These are phyloP conservation scores for Nephrotoma flavescens DNA, from an alignment of 2,888 invertebrate genomes.

Conservation along the genomic window DNA sequence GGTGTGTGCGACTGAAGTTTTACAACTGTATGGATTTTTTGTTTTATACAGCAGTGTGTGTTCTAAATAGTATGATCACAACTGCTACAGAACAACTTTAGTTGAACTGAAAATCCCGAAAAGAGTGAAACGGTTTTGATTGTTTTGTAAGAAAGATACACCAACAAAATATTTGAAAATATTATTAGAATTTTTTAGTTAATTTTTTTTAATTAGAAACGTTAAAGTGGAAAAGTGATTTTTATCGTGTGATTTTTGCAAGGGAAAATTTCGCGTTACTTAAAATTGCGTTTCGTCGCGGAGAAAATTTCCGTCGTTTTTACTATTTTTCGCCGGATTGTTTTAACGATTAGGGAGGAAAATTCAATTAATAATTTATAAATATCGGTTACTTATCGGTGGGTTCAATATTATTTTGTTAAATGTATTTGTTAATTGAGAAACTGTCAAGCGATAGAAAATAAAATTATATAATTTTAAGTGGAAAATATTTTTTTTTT, in stretches of 20 bases:
- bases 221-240: not conserved
- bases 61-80: not conserved
- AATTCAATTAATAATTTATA: not conserved
- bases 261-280: not conserved
- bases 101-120: not conserved
- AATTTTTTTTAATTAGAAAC: not conserved
- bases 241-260: not conserved
- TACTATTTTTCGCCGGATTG: not conserved
- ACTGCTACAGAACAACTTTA: slow-evolving; percentile 1
- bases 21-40: not conserved
- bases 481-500: not conserved
- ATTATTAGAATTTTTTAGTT: not conserved
- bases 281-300: not conserved
- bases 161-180: not conserved
- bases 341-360: not conserved
- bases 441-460: not conserved
- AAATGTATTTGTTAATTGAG: not conserved
- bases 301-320: not conserved
- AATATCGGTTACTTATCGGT: not conserved
- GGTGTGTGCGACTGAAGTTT: not conserved
- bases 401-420: not conserved
- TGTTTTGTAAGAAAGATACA: not conserved
- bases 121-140: not conserved
- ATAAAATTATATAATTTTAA: slow-evolving; percentile 2
- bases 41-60: not conserved